A percentile compares a stretch with the other conserved stretches of the same genome.
phyloP scores from a whole-genome alignment of 2,797 vertebrate species.

The Orestias chungarensis region DNA sequence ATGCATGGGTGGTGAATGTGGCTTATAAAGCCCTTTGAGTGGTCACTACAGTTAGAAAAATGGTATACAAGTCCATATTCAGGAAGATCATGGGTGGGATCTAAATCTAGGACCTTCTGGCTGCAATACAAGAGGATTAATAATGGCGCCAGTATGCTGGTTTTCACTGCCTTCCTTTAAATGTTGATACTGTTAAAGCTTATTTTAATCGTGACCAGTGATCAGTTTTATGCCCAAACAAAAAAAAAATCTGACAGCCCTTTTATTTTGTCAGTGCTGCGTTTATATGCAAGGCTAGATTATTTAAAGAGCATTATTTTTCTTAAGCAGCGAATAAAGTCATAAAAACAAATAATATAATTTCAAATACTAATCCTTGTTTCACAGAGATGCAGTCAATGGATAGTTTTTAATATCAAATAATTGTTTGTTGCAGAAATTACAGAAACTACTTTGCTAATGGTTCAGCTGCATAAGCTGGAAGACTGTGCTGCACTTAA shows the following conservation, averaged over 20 bases:
- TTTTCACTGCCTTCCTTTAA: not conserved
- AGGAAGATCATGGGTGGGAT: not conserved
- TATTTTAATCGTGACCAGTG: not conserved
- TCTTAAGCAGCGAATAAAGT: not conserved
- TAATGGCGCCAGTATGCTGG: not conserved
- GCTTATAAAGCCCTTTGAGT: too few species aligned
- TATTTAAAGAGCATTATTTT: not conserved
- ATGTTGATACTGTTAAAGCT: not conserved
- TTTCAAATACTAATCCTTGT: not conserved
- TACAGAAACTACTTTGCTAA: not conserved
- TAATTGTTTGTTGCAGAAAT: not conserved
- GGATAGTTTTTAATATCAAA: not conserved
- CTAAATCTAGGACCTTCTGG: not conserved
- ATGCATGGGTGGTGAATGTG: too few species aligned
- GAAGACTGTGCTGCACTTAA: not conserved
- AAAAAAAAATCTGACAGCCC: not conserved
- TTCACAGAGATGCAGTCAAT: not conserved
- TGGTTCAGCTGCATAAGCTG: conserved; percentile 4
- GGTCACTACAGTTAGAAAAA: too few species aligned
- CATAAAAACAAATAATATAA: not conserved
- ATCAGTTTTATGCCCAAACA: not conserved
- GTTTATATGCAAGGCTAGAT: not conserved
- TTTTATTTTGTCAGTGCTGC: not conserved
- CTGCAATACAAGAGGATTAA: not conserved
- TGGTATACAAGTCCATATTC: not conserved